Evolutionary conservation across 2,113 vertebrate genomes (phyloP).

Genomic region (Psilopogon haemacephalus): DNA sequence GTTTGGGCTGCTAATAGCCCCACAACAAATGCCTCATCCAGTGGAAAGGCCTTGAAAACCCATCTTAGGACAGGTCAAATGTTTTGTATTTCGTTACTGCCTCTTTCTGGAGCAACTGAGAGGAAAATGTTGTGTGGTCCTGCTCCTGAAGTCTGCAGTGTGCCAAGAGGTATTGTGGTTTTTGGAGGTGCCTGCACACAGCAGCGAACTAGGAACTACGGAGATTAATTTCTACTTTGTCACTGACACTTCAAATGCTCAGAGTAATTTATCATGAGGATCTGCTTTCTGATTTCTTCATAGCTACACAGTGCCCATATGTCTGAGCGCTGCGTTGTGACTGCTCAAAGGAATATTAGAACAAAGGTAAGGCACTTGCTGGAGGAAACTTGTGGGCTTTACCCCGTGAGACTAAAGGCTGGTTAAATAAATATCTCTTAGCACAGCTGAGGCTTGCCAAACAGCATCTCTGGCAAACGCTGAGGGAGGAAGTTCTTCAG

Average conservation of each 20-base stretch:
- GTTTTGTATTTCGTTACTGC: background rate
- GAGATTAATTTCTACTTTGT: conserved; percentile 54
- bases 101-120: background rate
- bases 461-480: background rate
- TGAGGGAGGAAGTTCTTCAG: conserved; percentile 1
- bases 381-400: background rate
- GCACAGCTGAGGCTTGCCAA: conserved; percentile 37
- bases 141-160: background rate
- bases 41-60: conserved; percentile 53
- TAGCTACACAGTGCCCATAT: background rate
- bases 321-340: background rate
- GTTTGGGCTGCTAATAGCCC: conserved; percentile 53
- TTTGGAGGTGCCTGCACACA: background rate
- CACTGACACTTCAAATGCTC: conserved; percentile 24
- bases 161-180: background rate
- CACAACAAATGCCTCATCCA: conserved; percentile 14
- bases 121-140: background rate
- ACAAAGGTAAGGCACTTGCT: background rate
- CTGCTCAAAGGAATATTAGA: background rate
- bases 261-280: conserved; percentile 3
- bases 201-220: background rate
- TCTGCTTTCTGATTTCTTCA: conserved; percentile 40
- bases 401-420: background rate
- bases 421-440: conserved; percentile 25
- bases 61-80: background rate